Percentiles rank a stretch among this genome's conserved stretches.
Conservation (phyloP, 2,113 vertebrate species). For the Pachyramphus minor region DNA sequence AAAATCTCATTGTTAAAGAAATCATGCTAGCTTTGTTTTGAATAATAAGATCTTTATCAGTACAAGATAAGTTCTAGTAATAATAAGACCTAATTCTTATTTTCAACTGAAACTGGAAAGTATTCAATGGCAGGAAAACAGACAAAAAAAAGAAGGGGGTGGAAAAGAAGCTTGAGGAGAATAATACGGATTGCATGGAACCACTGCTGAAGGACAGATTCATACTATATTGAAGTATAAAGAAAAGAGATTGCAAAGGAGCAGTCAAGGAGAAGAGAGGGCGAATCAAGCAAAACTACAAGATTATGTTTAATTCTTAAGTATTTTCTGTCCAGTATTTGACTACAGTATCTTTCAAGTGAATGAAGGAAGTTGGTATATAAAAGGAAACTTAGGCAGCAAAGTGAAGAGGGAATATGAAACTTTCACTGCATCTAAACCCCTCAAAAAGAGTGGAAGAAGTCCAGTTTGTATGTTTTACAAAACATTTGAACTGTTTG, state of each 20-base stretch:
- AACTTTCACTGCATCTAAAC: not conserved
- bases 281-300: not conserved
- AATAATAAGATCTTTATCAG: not conserved
- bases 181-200: not conserved
- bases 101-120: not conserved
- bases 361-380: not conserved
- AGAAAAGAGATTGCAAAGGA: not conserved
- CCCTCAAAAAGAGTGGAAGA: not conserved
- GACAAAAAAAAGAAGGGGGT: fast-evolving
- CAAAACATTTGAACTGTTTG: not conserved
- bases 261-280: not conserved
- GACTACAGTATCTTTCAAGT: not conserved
- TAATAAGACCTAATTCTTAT: not conserved
- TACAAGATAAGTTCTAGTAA: not conserved
- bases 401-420: not conserved
- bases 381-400: not conserved
- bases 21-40: not conserved
- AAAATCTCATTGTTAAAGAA: slow-evolving; percentile 51
- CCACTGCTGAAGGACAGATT: not conserved
- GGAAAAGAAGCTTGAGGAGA: not conserved
- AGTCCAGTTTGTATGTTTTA: not conserved
- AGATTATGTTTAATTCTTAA: not conserved
- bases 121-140: not conserved
- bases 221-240: not conserved
- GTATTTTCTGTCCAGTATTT: not conserved